Conservation (phyloP, 1,140 invertebrate species). For the Drosophila takahashii region DNA sequence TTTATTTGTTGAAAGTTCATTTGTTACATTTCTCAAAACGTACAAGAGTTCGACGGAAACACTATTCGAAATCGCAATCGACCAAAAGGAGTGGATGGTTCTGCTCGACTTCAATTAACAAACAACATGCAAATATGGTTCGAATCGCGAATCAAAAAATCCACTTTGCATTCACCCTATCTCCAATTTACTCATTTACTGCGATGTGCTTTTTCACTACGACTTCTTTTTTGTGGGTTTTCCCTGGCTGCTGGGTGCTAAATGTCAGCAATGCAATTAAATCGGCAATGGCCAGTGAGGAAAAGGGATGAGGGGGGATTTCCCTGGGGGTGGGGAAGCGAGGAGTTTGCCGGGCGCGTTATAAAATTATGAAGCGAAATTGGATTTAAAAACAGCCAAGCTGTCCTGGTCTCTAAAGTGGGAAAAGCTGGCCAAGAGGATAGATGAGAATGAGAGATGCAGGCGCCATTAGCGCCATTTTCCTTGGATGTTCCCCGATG, state of each 20-base stretch:
- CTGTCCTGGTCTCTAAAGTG: conserved; percentile 18
- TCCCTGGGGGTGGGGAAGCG: not conserved
- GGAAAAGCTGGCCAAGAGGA: conserved; percentile 10
- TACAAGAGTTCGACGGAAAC: not conserved
- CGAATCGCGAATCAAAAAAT: conserved; percentile 1
- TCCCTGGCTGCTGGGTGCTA: conserved; percentile 60
- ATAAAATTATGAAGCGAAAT: conserved; percentile 79
- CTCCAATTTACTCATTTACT: conserved; percentile 5
- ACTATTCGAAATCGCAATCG: not conserved
- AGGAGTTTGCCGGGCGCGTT: conserved; percentile 42
- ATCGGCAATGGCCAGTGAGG: conserved; percentile 64
- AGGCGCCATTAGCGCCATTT: conserved; percentile 68
- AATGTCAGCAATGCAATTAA: conserved; percentile 82
- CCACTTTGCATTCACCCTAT: conserved; percentile 12
- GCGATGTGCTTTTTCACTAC: conserved; percentile 2
- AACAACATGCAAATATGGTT: conserved; percentile 25
- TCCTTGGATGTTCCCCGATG: conserved; percentile 46
- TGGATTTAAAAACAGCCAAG: conserved; percentile 72
- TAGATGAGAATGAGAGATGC: conserved; percentile 28
- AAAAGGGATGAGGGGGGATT: conserved; percentile 4
- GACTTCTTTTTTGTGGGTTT: conserved; percentile 19
- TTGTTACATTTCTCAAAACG: not conserved
- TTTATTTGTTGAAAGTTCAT: not conserved
- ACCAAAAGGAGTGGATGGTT: not conserved
- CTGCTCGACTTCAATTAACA: conserved; percentile 24